Percentiles rank a stretch among this genome's conserved stretches.
These are phyloP conservation scores for Ahaetulla prasina DNA, from an alignment of 2,113 vertebrate genomes.

Conservation along the genomic window DNA sequence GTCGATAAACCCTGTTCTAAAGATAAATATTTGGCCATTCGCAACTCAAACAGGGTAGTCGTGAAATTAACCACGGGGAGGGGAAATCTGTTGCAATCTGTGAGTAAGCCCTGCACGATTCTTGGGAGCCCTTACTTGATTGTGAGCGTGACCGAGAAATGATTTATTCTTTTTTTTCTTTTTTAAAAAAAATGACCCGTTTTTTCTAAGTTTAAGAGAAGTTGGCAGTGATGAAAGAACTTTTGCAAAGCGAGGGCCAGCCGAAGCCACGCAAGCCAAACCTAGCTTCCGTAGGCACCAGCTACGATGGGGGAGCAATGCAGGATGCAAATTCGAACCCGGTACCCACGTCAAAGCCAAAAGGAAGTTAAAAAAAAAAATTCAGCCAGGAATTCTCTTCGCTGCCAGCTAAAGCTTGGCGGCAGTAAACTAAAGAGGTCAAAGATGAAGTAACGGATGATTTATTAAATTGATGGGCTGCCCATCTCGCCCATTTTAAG, in stretches of 20 bases:
- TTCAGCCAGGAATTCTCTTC: not conserved
- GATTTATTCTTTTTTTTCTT: not conserved
- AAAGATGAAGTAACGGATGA: no score
- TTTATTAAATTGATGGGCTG: no score
- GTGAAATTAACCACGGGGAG: not conserved
- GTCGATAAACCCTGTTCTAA: not conserved
- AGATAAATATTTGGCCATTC: not conserved
- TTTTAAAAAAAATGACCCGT: not conserved
- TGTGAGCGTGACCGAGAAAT: not conserved
- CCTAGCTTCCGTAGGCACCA: not conserved
- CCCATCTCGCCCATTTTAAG: no score
- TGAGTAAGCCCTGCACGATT: not conserved
- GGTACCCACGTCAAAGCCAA: not conserved
- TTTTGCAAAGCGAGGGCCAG: not conserved
- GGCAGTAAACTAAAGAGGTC: not conserved
- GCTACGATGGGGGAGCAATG: not conserved
- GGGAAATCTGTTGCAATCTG: not conserved
- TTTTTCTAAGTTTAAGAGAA: slow-evolving; percentile 1
- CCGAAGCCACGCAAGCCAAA: not conserved
- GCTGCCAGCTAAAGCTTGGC: not conserved
- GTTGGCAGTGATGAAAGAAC: not conserved
- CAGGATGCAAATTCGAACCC: not conserved
- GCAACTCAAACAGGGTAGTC: not conserved
- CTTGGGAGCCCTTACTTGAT: slow-evolving; percentile 3
- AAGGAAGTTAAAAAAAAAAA: not conserved